Percentiles rank a stretch among this genome's conserved stretches.
Conservation (phyloP, 2,797 vertebrate species). For the Gymnothorax javanicus region DNA sequence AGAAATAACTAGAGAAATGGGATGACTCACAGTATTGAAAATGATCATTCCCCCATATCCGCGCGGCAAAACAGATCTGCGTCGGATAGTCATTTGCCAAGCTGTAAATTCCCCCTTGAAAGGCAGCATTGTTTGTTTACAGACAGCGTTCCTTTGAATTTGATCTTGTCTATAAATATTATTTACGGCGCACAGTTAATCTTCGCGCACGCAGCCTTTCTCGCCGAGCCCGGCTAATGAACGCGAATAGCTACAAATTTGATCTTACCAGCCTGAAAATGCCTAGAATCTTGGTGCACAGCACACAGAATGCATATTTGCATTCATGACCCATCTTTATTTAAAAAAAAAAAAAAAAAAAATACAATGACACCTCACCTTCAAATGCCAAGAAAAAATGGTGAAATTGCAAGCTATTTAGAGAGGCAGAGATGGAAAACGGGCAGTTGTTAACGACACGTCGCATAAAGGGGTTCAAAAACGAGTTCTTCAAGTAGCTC, state of each 20-base stretch:
- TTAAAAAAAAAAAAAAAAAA: too few relatives aligned
- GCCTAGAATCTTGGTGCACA: not conserved
- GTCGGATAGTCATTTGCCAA: constrained; percentile 49
- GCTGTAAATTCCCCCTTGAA: constrained; percentile 53
- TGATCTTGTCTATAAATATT: constrained; percentile 44
- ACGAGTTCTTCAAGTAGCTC: not conserved
- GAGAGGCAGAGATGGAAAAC: not conserved
- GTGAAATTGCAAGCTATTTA: not conserved
- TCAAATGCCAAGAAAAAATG: not conserved
- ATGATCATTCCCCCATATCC: not conserved
- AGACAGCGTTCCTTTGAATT: constrained; percentile 55
- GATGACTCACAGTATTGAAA: not conserved
- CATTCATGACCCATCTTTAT: not conserved
- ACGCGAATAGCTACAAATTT: constrained; percentile 43
- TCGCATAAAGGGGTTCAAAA: not conserved
- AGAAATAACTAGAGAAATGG: not conserved
- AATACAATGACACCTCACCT: too few relatives aligned
- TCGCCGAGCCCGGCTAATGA: constrained; percentile 59
- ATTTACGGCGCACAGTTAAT: constrained; percentile 49
- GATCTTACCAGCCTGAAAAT: not conserved
- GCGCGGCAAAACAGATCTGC: not conserved
- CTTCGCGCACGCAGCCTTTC: constrained; percentile 64
- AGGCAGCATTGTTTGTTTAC: constrained; percentile 68
- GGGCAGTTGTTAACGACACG: not conserved
- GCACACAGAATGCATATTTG: not conserved